A percentile compares a stretch with the other conserved stretches of the same genome.
Conservation (phyloP, 2,113 vertebrate genomes). For the Sisor rabdophorus region DNA sequence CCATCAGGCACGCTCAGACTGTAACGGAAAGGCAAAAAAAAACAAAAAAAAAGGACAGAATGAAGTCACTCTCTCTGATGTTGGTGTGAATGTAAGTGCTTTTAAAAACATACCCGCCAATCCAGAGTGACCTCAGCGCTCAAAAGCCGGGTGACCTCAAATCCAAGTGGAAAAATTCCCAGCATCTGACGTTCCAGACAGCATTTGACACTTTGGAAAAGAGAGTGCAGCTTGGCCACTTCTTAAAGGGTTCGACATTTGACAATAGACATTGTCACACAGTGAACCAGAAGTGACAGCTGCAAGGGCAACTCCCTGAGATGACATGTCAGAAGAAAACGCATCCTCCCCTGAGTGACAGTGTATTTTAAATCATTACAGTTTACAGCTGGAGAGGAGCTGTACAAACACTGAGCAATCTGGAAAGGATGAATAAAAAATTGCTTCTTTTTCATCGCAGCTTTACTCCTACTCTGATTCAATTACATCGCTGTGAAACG, state of each 20-base stretch:
- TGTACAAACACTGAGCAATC: neutral
- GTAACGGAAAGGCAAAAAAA: slow-evolving; percentile 4
- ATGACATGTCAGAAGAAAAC: neutral
- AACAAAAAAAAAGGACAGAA: slow-evolving; percentile 7
- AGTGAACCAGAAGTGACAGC: neutral
- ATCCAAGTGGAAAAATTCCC: slow-evolving; percentile 12
- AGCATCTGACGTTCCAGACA: slow-evolving; percentile 13
- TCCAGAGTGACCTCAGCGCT: slow-evolving; percentile 37
- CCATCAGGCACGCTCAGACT: slow-evolving; percentile 7
- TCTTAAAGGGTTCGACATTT: neutral
- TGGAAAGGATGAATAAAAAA: neutral
- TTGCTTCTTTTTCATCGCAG: neutral
- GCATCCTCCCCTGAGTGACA: neutral
- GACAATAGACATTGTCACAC: neutral
- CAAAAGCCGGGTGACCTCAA: slow-evolving; percentile 7
- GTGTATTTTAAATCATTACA: neutral
- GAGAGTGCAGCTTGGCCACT: neutral
- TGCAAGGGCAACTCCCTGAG: neutral
- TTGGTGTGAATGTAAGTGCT: slow-evolving; percentile 36
- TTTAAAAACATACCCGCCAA: slow-evolving; percentile 27
- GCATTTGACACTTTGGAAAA: slow-evolving; percentile 1
- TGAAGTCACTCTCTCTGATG: slow-evolving; percentile 44
- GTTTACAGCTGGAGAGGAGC: neutral
- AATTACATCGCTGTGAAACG: neutral
- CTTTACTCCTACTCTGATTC: neutral